phyloP scores from a whole-genome alignment of 2,888 invertebrate genomes.

The Chymomyza caudatula region DNA sequence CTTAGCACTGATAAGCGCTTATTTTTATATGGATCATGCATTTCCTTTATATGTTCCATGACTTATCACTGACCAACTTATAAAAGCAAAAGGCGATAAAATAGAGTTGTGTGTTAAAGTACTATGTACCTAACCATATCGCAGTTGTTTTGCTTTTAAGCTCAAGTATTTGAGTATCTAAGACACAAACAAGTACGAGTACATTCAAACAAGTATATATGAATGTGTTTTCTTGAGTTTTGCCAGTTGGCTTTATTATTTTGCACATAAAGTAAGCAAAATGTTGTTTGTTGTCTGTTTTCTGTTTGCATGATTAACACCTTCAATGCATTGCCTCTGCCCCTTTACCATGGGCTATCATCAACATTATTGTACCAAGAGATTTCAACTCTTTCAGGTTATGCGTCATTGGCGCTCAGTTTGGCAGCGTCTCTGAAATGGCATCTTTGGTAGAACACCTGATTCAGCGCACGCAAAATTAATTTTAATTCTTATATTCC shows the following conservation, averaged over 20 bases:
- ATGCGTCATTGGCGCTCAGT: constrained; percentile 30
- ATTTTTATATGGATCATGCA: constrained; percentile 21
- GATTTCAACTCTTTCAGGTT: constrained; percentile 34
- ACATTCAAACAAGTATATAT: constrained; percentile 8
- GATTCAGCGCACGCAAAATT: too few species aligned
- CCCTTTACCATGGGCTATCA: too few species aligned
- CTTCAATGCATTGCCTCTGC: constrained; percentile 19
- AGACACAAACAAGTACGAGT: constrained; percentile 21
- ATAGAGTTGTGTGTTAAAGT: not conserved
- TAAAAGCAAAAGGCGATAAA: not conserved
- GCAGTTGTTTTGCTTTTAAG: not conserved
- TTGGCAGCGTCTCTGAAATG: constrained; percentile 27
- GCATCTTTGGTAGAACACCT: not conserved
- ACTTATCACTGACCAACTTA: constrained; percentile 56
- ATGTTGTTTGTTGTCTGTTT: not conserved
- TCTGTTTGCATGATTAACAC: constrained; percentile 42
- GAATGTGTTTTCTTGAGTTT: constrained; percentile 3
- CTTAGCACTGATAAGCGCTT: constrained; percentile 1
- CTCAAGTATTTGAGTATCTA: constrained; percentile 7
- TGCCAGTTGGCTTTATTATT: not conserved
- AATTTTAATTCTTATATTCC: not conserved
- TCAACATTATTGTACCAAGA: constrained; percentile 1
- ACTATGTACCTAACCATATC: constrained; percentile 2
- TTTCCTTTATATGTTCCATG: constrained; percentile 42
- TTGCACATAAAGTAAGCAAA: not conserved